Percentiles rank a stretch among this genome's conserved stretches.
phyloP scores from a whole-genome alignment of 2,888 invertebrate genomes.

The Microctonus aethiopoides region DNA sequence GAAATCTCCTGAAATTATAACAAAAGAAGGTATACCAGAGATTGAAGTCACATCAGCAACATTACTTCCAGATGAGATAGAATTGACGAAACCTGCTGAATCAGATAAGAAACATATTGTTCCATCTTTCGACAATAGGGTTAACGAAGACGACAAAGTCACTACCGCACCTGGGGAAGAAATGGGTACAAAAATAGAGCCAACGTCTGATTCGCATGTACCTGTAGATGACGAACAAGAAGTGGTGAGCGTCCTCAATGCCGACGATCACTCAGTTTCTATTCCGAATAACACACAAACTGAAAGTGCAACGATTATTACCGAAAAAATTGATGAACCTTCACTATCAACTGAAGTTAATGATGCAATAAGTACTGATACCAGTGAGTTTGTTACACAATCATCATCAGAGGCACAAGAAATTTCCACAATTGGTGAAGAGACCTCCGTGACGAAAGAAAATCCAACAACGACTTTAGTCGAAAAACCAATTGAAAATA shows the following conservation, averaged over 20 bases:
- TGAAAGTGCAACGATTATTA: conserved; percentile 16
- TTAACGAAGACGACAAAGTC: conserved; percentile 17
- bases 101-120: conserved; percentile 22
- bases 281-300: conserved; percentile 11
- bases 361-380: conserved; percentile 12
- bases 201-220: neutral
- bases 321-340: conserved; percentile 9
- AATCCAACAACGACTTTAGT: neutral
- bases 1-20: conserved; percentile 33
- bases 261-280: conserved; percentile 17
- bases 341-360: neutral
- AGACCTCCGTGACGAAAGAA: neutral
- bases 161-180: conserved; percentile 25
- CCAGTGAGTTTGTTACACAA: neutral
- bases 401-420: neutral
- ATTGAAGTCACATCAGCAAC: neutral
- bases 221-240: conserved; percentile 30
- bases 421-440: neutral
- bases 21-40: conserved; percentile 31
- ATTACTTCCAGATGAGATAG: neutral
- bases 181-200: conserved; percentile 24
- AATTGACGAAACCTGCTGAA: conserved; percentile 28
- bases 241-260: conserved; percentile 28
- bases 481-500: conserved; percentile 18
- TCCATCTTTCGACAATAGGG: neutral